A percentile compares a stretch with the other conserved stretches of the same genome.
Conservation (phyloP, 2,113 vertebrate genomes). For the Tupaia chinensis region DNA sequence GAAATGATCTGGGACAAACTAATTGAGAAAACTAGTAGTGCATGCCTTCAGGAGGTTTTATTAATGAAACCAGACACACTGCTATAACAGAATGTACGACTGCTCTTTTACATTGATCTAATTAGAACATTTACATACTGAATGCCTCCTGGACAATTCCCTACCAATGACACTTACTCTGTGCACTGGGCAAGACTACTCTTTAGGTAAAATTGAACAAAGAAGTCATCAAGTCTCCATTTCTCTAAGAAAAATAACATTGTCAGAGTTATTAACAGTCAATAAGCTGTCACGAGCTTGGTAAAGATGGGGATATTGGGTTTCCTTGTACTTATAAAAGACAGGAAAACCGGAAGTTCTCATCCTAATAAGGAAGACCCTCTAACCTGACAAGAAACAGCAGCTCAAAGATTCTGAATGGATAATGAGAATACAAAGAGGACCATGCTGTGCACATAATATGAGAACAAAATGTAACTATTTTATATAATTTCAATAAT, state of each 20-base stretch:
- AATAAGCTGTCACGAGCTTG: constrained; percentile 58
- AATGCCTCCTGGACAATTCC: constrained; percentile 85
- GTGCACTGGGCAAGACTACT: constrained; percentile 72
- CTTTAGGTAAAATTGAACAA: constrained; percentile 81
- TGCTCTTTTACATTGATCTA: constrained; percentile 85
- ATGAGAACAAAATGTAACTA: constrained; percentile 15
- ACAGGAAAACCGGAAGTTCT: not conserved
- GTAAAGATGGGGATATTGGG: not conserved
- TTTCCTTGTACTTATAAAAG: constrained; percentile 35
- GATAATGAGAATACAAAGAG: not conserved
- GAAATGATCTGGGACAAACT: constrained; percentile 85
- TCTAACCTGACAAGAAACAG: not conserved
- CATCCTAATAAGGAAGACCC: not conserved
- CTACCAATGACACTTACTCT: constrained; percentile 81
- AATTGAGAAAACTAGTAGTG: constrained; percentile 86
- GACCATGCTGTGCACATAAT: not conserved
- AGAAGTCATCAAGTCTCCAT: constrained; percentile 76
- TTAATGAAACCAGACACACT: constrained; percentile 84
- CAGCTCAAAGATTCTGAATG: not conserved
- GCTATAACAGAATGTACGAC: constrained; percentile 84
- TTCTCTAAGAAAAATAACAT: constrained; percentile 77
- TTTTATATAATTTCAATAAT: not conserved
- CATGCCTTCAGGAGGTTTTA: constrained; percentile 84
- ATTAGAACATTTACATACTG: constrained; percentile 85
- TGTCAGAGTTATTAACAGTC: constrained; percentile 78